Conservation (phyloP, 2,888 invertebrate genomes). For the Hirtodrosophila trivittata region DNA sequence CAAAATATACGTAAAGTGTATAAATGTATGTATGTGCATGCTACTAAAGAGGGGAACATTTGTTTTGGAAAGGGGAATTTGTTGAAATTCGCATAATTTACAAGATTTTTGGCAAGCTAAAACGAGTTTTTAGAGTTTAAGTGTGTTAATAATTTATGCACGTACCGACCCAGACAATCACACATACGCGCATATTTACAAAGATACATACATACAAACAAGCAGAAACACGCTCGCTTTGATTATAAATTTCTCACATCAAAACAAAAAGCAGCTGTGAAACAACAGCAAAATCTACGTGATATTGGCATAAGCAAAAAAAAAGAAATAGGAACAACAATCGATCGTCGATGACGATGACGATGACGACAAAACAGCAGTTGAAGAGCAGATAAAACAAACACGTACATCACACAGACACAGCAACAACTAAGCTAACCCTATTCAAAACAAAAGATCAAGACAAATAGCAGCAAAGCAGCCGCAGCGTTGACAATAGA, state of each 20-base stretch:
- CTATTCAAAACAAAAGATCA: conserved; percentile 75
- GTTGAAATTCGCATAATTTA: conserved; percentile 36
- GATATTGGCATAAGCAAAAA: conserved; percentile 28
- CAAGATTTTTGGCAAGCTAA: conserved; percentile 20
- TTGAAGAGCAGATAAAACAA: conserved; percentile 47
- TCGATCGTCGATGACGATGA: conserved; percentile 24
- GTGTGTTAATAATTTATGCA: conserved; percentile 50
- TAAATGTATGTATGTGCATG: conserved; percentile 2
- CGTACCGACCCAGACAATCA: conserved; percentile 6
- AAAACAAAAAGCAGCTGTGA: conserved; percentile 75
- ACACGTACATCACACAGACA: conserved; percentile 42
- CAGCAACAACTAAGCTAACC: conserved; percentile 42
- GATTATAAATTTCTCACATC: conserved; percentile 62
- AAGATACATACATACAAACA: neutral
- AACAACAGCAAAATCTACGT: conserved; percentile 46
- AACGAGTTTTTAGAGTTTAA: conserved; percentile 45
- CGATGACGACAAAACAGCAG: conserved; percentile 27
- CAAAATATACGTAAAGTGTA: conserved; percentile 16
- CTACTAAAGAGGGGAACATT: conserved; percentile 19
- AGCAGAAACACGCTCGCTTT: conserved; percentile 28
- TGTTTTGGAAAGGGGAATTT: conserved; percentile 22
- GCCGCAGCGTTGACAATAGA: conserved; percentile 34
- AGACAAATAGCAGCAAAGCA: conserved; percentile 52
- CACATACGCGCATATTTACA: no score
- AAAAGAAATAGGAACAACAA: conserved; percentile 9